These are phyloP conservation scores for Chloroclysta siterata DNA, from an alignment of 2,888 invertebrate genomes.

Conservation along the genomic window DNA sequence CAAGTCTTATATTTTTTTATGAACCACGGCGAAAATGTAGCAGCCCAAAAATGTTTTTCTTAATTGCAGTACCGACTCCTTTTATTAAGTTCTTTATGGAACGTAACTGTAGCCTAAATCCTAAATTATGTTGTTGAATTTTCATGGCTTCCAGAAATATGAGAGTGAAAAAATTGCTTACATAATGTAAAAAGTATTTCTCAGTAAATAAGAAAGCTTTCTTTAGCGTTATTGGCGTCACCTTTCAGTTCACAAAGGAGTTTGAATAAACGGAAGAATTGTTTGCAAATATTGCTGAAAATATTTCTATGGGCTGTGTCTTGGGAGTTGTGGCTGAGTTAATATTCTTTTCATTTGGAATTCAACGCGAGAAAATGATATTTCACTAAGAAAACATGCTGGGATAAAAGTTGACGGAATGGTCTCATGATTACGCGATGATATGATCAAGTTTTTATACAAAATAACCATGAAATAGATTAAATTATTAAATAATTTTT, in stretches of 20 bases:
- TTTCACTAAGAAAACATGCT: background rate
- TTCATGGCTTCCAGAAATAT: constrained; percentile 31
- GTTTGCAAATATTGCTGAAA: constrained; percentile 33
- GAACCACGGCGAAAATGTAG: constrained; percentile 15
- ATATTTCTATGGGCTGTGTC: constrained; percentile 25
- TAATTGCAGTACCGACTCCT: constrained; percentile 24
- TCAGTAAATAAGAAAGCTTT: constrained; percentile 32
- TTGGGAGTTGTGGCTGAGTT: constrained; percentile 26
- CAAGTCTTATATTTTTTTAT: constrained; percentile 16
- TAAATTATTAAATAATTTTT: no score
- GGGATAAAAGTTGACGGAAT: background rate
- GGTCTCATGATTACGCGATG: background rate
- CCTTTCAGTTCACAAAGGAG: constrained; percentile 40
- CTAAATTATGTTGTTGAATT: constrained; percentile 28
- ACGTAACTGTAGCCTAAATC: constrained; percentile 30
- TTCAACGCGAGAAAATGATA: background rate
- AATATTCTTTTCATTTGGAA: constrained; percentile 32
- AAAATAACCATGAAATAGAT: background rate
- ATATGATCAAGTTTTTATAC: background rate
- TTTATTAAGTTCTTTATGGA: constrained; percentile 35
- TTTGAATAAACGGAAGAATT: constrained; percentile 37
- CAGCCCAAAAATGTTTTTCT: constrained; percentile 28
- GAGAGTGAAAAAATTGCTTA: constrained; percentile 31
- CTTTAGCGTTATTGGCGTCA: constrained; percentile 33
- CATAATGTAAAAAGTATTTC: constrained; percentile 34